Evolutionary conservation across 2,888 invertebrate species (phyloP), one percentile per base, ranked within the genome.

Genomic region (Idaea aversata): DNA sequence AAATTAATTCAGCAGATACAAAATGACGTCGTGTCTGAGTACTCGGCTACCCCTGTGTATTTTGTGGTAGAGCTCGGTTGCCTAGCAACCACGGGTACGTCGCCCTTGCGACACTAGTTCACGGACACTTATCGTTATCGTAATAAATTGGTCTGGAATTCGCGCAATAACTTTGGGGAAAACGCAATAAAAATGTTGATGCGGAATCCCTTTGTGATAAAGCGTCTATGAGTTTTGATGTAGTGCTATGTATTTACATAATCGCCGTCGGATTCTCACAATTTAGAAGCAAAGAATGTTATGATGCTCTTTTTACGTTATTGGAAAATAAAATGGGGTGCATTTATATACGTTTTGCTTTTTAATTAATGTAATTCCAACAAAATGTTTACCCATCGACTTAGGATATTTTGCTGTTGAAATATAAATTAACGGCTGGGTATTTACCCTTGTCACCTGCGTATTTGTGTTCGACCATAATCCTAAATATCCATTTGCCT

Each of bases 131-230:
- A 89, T 89, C 86, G 87, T 88, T 89, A 90, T 86, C 86, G 85
- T 86, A 91, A 91, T 91, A 91, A 91, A 91, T 91, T 89, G 87
- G 88, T 88, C 87, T 88, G 88, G 85, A 88, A 88, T 87, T 84
- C 87, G 72, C 79, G 84, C 86, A 85, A 88, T 90, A 89, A 88
- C 86, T 86, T 47, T 75, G 79, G 79, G 82, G 80, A 80, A 82
- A 84, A 83, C 83, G 85, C 84, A 87, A 88, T 88, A 88, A 87
- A 85, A 86, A 86, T 83, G 81, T 81, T 77, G 77, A 77, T 80
- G 77, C 69, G 67, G 72, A 75, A 74, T 79, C 81, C 73, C 72
- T 76, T 77, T 78, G 79, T 77, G 75, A 77, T 72, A 71, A 60
- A 76, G 72, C 67, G 71, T 72, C 71, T 72, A 73, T 76, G 72